Conservation (phyloP, 2,797 vertebrate species). For the Chloroceryle amazona region DNA sequence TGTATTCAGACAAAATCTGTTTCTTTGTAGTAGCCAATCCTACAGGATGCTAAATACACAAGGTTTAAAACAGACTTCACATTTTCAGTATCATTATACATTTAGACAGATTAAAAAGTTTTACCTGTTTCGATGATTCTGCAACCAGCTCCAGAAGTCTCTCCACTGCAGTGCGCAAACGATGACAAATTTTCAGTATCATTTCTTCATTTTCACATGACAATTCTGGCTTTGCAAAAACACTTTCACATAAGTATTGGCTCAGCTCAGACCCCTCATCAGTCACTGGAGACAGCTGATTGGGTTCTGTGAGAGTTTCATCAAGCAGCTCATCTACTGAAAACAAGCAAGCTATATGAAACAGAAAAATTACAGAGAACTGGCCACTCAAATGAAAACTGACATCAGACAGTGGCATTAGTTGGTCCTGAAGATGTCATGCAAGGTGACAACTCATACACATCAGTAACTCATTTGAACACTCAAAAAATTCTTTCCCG, state of each 20-base stretch:
- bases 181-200: constrained; percentile 82
- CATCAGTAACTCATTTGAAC: rapidly evolving
- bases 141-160: constrained; percentile 90
- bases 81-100: background rate
- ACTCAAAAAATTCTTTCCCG: background rate
- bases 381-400: background rate
- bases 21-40: background rate
- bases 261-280: constrained; percentile 88
- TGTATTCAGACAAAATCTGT: background rate
- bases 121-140: constrained; percentile 90
- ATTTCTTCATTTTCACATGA: constrained; percentile 86
- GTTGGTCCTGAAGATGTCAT: background rate
- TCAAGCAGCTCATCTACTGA: constrained; percentile 55
- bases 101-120: background rate
- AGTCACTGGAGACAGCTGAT: constrained; percentile 64
- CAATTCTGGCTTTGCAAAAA: constrained; percentile 87
- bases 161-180: constrained; percentile 87
- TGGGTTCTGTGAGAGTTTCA: constrained; percentile 71
- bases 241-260: constrained; percentile 91
- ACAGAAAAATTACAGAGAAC: background rate
- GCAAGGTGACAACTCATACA: background rate
- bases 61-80: background rate
- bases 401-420: background rate
- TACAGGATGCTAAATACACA: background rate
- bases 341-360: background rate